Evolutionary conservation across 2,113 vertebrate genomes (phyloP).

Genomic region (Eulacestoma nigropectus): DNA sequence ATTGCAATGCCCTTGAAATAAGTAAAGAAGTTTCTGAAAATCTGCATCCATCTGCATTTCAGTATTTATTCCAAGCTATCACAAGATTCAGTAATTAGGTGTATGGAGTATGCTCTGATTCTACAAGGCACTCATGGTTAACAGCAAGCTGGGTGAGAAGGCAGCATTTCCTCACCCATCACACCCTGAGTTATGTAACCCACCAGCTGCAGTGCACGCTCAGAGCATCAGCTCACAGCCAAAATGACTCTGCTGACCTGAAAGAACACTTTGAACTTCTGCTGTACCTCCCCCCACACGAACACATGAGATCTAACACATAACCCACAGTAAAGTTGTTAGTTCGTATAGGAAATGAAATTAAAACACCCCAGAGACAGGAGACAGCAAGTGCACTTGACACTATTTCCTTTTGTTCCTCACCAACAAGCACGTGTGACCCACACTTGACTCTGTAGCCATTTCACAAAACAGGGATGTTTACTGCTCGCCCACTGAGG

Average conservation of each 20-base stretch:
- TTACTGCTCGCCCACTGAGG: background rate
- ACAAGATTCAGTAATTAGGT: background rate
- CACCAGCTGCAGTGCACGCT: background rate
- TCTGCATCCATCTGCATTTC: background rate
- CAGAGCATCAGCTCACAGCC: background rate
- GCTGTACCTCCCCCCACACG: accelerated
- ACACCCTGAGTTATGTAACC: accelerated
- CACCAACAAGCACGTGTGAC: background rate
- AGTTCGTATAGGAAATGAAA: accelerated
- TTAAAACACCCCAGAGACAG: background rate
- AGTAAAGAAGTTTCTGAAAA: background rate
- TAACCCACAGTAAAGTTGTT: background rate
- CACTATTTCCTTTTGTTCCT: background rate
- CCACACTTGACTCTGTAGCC: background rate
- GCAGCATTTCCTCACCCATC: background rate
- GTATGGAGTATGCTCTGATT: background rate
- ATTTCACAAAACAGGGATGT: background rate
- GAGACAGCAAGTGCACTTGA: background rate
- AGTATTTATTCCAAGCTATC: background rate
- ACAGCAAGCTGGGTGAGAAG: background rate
- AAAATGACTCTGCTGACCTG: background rate
- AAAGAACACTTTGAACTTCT: background rate
- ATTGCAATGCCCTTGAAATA: background rate
- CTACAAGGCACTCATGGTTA: background rate
- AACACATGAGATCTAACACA: accelerated